phyloP scores from a whole-genome alignment of 2,113 vertebrate genomes.

The Illadopsis cleaveri region DNA sequence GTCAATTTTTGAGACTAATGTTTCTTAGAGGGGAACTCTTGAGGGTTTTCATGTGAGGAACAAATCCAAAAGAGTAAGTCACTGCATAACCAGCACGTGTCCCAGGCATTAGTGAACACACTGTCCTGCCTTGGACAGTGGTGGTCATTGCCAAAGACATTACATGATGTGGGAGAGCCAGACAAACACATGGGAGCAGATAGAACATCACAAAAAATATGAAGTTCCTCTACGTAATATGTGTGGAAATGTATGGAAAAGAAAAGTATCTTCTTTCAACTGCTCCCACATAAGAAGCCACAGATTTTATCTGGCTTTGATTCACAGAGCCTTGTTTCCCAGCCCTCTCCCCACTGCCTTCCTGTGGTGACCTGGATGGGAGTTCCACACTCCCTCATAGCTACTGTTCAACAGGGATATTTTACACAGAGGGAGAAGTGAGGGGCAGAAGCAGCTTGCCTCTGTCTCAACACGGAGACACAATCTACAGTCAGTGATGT shows the following conservation, averaged over 20 bases:
- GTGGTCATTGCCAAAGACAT: background rate
- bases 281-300: background rate
- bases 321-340: background rate
- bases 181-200: background rate
- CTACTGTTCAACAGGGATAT: background rate
- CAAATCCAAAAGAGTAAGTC: background rate
- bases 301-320: background rate
- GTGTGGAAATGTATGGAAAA: background rate
- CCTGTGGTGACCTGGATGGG: background rate
- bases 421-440: background rate
- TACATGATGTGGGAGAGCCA: background rate
- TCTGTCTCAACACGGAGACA: background rate
- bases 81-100: fast-evolving
- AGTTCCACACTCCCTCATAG: background rate
- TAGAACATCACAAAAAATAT: background rate
- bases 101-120: background rate
- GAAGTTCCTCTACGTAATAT: background rate
- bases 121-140: background rate
- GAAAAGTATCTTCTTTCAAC: background rate
- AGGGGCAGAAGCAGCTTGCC: background rate
- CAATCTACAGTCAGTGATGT: background rate
- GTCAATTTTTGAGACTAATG: background rate
- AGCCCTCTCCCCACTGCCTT: background rate
- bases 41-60: background rate
- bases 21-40: background rate